Percentiles rank a stretch among this genome's conserved stretches.
Evolutionary conservation across 2,113 vertebrate genomes (phyloP).

Genomic region (Lepus europaeus): DNA sequence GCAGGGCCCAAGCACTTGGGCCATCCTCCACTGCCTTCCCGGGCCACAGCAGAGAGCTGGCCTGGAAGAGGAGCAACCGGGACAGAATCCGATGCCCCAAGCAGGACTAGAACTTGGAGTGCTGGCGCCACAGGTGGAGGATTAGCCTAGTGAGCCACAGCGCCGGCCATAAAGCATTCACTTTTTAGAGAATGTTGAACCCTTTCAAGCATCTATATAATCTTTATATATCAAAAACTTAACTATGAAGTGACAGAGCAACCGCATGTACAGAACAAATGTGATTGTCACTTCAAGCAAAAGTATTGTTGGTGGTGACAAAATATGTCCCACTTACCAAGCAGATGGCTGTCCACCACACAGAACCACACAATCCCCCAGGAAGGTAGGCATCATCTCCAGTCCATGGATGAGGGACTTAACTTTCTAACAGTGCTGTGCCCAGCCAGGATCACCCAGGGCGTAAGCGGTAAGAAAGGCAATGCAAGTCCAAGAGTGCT

Average conservation of each 20-base stretch:
- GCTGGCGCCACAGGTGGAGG: too few relatives aligned
- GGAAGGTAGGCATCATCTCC: background rate
- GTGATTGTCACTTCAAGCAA: background rate
- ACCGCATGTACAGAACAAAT: background rate
- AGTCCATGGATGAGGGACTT: background rate
- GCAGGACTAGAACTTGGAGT: too few relatives aligned
- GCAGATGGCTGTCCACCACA: background rate
- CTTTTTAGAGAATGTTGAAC: background rate
- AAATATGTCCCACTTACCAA: background rate
- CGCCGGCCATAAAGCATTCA: background rate
- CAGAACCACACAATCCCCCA: background rate
- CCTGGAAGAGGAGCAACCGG: too few relatives aligned
- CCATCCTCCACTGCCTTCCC: too few relatives aligned
- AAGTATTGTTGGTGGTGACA: background rate
- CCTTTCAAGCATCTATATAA: background rate
- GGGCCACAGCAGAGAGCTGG: too few relatives aligned
- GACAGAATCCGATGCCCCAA: too few relatives aligned
- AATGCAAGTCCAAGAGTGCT: background rate
- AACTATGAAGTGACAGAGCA: background rate
- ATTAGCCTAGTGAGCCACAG: too few relatives aligned
- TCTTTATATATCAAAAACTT: background rate
- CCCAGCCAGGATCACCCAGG: background rate
- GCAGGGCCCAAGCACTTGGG: too few relatives aligned
- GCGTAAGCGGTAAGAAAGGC: background rate
- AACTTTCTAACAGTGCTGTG: background rate